phyloP scores from a whole-genome alignment of 2,888 invertebrate species.

The Lithosia quadra region DNA sequence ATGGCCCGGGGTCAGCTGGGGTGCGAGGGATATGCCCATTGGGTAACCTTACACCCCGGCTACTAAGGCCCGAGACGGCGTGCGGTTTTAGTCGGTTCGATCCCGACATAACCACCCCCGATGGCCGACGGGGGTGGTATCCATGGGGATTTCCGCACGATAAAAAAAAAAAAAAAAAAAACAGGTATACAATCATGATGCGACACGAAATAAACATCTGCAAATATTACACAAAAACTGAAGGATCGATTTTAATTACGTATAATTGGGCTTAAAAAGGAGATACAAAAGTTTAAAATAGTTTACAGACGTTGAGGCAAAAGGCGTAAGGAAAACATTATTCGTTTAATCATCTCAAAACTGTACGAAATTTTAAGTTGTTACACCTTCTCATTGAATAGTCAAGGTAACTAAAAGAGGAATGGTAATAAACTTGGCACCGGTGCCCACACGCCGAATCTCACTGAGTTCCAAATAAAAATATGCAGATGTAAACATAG shows the following conservation, averaged over 20 bases:
- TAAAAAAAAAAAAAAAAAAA: too few relatives aligned
- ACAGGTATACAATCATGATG: background rate
- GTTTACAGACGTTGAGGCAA: background rate
- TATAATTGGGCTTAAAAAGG: background rate
- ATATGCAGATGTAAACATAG: slow-evolving; percentile 54
- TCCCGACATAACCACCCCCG: too few relatives aligned
- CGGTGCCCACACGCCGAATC: slow-evolving; percentile 44
- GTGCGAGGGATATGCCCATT: too few relatives aligned
- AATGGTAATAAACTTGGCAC: slow-evolving; percentile 60
- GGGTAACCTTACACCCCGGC: too few relatives aligned
- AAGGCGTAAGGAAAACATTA: background rate
- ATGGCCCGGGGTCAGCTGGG: too few relatives aligned
- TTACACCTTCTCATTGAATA: slow-evolving; percentile 53
- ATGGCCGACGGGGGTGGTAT: too few relatives aligned
- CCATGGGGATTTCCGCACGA: too few relatives aligned
- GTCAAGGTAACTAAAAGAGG: slow-evolving; percentile 54
- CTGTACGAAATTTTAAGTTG: slow-evolving; percentile 51
- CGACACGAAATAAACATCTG: background rate
- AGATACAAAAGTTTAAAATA: background rate
- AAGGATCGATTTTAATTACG: background rate
- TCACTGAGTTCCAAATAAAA: slow-evolving; percentile 54
- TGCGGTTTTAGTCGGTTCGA: too few relatives aligned
- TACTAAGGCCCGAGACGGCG: too few relatives aligned
- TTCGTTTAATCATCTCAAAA: slow-evolving; percentile 51
- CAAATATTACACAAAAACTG: background rate